phyloP scores from a whole-genome alignment of 2,888 invertebrate species.

The Galerucella calmariensis region DNA sequence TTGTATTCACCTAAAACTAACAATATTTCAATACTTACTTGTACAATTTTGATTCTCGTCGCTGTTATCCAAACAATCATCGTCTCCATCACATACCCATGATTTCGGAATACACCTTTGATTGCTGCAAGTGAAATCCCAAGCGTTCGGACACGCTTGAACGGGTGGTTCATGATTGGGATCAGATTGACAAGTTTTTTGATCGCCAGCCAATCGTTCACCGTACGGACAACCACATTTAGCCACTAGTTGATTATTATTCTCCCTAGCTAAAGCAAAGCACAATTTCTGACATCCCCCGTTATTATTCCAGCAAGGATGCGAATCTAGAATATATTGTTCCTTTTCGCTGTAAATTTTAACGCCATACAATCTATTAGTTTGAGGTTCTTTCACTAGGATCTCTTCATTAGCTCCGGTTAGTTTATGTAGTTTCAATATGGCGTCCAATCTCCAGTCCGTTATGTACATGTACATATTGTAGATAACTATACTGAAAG shows the following conservation, averaged over 20 bases:
- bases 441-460: conserved; percentile 96
- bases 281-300: conserved; percentile 96
- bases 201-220: conserved; percentile 80
- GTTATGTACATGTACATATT: conserved; percentile 95
- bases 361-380: conserved; percentile 90
- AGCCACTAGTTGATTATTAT: conserved; percentile 64
- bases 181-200: conserved; percentile 79
- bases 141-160: conserved; percentile 88
- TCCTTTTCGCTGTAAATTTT: conserved; percentile 83
- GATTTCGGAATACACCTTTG: conserved; percentile 92
- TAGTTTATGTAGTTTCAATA: conserved; percentile 88
- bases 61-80: conserved; percentile 95
- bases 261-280: conserved; percentile 84
- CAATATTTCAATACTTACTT: conserved; percentile 69
- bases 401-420: conserved; percentile 90
- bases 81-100: conserved; percentile 96
- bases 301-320: conserved; percentile 87
- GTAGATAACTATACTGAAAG: conserved; percentile 91
- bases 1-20: background rate
- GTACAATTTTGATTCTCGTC: conserved; percentile 96
- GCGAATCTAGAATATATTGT: conserved; percentile 75
- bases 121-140: conserved; percentile 95
- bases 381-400: conserved; percentile 88
- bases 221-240: conserved; percentile 95
- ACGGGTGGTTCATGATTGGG: conserved; percentile 88